Conservation (phyloP, 1,140 invertebrate species). For the Drosophila jambulina region DNA sequence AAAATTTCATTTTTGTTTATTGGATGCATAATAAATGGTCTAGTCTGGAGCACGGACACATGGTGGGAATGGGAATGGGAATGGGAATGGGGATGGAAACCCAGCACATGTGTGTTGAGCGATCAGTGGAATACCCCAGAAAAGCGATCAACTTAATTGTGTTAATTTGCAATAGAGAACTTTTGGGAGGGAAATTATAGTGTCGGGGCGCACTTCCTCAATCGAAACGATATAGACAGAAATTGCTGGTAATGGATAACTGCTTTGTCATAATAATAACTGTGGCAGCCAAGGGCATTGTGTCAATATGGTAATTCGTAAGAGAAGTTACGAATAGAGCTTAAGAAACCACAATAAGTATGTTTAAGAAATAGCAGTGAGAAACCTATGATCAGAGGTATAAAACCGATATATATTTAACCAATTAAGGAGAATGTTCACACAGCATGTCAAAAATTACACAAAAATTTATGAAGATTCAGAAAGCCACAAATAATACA, state of each 20-base stretch:
- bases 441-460: neutral
- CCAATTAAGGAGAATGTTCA: neutral
- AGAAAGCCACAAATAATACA: neutral
- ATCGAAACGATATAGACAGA: conserved; percentile 27
- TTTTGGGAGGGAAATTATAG: conserved; percentile 26
- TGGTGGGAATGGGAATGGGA: conserved; percentile 9
- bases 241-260: conserved; percentile 31
- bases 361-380: too few relatives aligned
- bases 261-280: conserved; percentile 38
- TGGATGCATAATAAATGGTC: conserved; percentile 78
- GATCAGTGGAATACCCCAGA: conserved; percentile 42
- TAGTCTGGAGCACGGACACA: conserved; percentile 44
- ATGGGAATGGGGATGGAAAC: neutral
- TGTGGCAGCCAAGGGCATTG: conserved; percentile 6
- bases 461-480: neutral
- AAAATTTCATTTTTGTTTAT: conserved; percentile 73
- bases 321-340: neutral
- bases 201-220: conserved; percentile 16
- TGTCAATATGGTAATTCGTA: conserved; percentile 8
- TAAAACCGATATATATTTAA: neutral
- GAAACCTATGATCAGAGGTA: neutral
- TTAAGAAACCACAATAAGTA: too few relatives aligned
- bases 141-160: conserved; percentile 49
- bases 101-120: conserved; percentile 21
- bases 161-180: conserved; percentile 45